phyloP scores from a whole-genome alignment of 1,140 invertebrate genomes.

The Lerema accius region DNA sequence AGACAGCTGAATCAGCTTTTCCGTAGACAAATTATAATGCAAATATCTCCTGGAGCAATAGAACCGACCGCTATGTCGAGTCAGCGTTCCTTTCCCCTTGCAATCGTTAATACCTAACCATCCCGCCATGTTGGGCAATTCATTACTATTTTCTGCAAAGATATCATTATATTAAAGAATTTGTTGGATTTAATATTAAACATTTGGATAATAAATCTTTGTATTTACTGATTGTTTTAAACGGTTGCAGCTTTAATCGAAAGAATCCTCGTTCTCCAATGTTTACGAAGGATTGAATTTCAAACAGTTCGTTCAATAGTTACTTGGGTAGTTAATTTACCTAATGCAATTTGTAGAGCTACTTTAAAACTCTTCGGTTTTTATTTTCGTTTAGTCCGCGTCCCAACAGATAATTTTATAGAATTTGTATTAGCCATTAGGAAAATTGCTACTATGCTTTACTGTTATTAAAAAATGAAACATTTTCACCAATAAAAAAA shows the following conservation, averaged over 20 bases:
- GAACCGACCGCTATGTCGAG: slow-evolving; percentile 8
- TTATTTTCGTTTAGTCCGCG: too few relatives aligned
- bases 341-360: not conserved
- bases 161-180: too few relatives aligned
- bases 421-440: too few relatives aligned
- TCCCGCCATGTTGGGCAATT: too few relatives aligned
- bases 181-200: too few relatives aligned
- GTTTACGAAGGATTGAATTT: slow-evolving; percentile 8
- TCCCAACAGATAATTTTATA: too few relatives aligned
- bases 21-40: slow-evolving; percentile 15
- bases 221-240: slow-evolving; percentile 3
- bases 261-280: not conserved
- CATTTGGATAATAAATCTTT: not conserved
- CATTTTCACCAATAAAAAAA: too few relatives aligned
- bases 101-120: not conserved
- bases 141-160: too few relatives aligned
- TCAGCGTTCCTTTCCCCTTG: not conserved
- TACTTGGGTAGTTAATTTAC: too few relatives aligned
- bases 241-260: slow-evolving; percentile 11
- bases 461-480: too few relatives aligned
- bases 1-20: slow-evolving; percentile 20
- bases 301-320: slow-evolving; percentile 17
- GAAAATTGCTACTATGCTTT: too few relatives aligned
- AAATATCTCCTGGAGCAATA: slow-evolving; percentile 20
- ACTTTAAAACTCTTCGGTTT: too few relatives aligned